These are phyloP conservation scores for Ostrea edulis DNA, from an alignment of 1,140 invertebrate genomes.

Conservation along the genomic window DNA sequence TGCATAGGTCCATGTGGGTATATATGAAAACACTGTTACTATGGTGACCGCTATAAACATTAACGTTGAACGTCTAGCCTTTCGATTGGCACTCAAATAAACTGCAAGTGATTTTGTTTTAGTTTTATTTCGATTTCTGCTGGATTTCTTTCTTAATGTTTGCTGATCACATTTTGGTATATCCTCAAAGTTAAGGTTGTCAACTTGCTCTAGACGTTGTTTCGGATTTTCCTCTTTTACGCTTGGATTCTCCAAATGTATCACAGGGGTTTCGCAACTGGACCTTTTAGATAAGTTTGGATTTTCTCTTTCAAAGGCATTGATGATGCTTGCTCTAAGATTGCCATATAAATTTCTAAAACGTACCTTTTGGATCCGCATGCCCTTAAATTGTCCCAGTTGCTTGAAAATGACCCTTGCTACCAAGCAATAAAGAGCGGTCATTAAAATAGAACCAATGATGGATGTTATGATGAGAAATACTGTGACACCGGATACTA, in stretches of 20 bases:
- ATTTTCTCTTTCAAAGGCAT: slow-evolving; percentile 26
- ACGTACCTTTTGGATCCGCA: slow-evolving; percentile 9
- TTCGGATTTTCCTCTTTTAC: background rate
- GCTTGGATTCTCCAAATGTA: background rate
- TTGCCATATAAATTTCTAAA: slow-evolving; percentile 26
- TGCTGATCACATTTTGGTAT: background rate
- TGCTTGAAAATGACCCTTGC: slow-evolving; percentile 17
- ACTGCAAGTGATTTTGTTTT: slow-evolving; percentile 32
- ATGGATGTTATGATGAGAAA: background rate
- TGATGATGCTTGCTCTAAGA: slow-evolving; percentile 24
- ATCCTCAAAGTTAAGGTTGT: background rate
- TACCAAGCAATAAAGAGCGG: background rate
- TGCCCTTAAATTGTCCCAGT: background rate
- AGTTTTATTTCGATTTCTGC: background rate
- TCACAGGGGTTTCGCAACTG: background rate
- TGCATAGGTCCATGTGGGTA: slow-evolving; percentile 26
- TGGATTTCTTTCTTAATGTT: background rate
- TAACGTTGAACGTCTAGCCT: background rate
- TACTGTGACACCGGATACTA: background rate
- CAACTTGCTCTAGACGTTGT: background rate
- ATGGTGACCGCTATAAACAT: slow-evolving; percentile 26
- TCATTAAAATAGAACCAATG: background rate
- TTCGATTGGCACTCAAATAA: background rate
- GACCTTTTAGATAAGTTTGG: background rate
- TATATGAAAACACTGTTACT: slow-evolving; percentile 32